Base-by-base conservation (phyloP, 2,888 invertebrate genomes). In the Lycaena phlaeas region DNA sequence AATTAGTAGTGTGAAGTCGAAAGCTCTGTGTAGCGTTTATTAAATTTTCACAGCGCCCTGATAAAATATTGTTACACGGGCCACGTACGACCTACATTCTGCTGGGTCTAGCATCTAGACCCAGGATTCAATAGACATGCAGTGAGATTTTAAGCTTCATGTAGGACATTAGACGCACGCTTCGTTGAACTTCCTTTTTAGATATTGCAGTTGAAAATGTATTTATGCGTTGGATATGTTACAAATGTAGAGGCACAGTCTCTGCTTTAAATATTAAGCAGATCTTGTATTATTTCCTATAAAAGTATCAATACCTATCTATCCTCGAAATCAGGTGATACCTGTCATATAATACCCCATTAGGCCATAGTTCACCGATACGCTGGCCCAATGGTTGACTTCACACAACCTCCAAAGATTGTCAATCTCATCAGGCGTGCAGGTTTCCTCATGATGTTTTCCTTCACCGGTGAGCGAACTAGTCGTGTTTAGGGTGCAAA, bases 1-100 rank as follows among this genome's bases (percentile, higher is more conserved):
- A 34, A 34, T 34, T 34, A 34, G 34, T 12, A 18, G 11, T 12
- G 31, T 31, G 18, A 14, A 36, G 22, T 30, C 30, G 31, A 40
- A 40, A 31, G 17, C 31, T 17, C 17, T 9, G 26, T 31, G 12
- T 15, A 28, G 29, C 18, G 28, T 22, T 38, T 38, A 29, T 29
- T 38, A 38, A 29, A 29, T 29, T 26, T 30, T 40, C 44, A 42
- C 38, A 48, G 42, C 45, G 47, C 18, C 50, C 45, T 41, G 37
- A 46, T 34, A 38, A 26, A 27, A 27, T 29, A 42, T 54, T 53
- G 53, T 51, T 49, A 48, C 43, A 31, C 53, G 38, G 39, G 36
- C 46, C 54, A 55, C 54, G 52, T 50, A 38, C 46, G 54, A 46
- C 53, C 54, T 45, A 52, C 43, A 51, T 55, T 30, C 38, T 36